Percentiles rank a stretch among this genome's conserved stretches.
Evolutionary conservation across 2,113 vertebrate species (phyloP).

Genomic region (Ctenomys sociabilis): DNA sequence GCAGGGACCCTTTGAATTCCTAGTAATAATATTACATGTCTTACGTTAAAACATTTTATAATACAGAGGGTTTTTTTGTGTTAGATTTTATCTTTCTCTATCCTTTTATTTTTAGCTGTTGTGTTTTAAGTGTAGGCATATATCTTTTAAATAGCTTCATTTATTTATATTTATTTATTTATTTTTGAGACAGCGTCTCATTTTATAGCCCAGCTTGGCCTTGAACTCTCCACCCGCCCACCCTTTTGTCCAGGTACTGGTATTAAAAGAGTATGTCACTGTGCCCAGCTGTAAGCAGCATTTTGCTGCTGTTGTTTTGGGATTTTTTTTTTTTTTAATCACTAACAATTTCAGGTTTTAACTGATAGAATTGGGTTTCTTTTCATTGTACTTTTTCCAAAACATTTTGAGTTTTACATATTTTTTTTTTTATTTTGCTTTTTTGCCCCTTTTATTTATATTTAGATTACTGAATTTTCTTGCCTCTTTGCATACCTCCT

Average conservation of each 20-base stretch:
- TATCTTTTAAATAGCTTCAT: neutral
- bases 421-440: neutral
- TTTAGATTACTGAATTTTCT: conserved; percentile 8
- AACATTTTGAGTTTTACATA: neutral
- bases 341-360: neutral
- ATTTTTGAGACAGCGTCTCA: neutral
- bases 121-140: neutral
- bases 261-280: neutral
- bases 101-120: neutral
- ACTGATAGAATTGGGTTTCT: neutral
- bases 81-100: conserved; percentile 24
- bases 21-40: neutral
- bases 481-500: neutral
- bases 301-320: neutral
- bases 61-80: neutral
- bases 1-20: neutral
- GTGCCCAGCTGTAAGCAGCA: neutral
- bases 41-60: neutral
- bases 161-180: neutral
- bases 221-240: neutral
- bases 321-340: neutral
- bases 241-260: neutral
- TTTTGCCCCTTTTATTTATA: neutral
- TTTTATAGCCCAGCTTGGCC: neutral
- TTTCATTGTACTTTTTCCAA: conserved; percentile 14